A percentile compares a stretch with the other conserved stretches of the same genome.
Evolutionary conservation across 1,140 invertebrate genomes (phyloP).

Genomic region (Rhopalosiphum padi): DNA sequence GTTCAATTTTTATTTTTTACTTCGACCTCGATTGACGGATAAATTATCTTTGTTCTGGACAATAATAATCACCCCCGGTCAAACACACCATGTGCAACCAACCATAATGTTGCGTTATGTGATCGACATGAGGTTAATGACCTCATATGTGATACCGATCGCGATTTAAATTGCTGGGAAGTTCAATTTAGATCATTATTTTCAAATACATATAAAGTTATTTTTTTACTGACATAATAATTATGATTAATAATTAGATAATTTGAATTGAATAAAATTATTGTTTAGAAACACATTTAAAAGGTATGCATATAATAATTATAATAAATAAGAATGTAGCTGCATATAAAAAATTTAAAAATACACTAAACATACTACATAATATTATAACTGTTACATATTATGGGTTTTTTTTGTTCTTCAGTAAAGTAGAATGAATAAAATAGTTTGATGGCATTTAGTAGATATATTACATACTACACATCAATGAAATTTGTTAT

Average conservation of each 20-base stretch:
- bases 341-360: neutral
- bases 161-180: neutral
- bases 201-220: neutral
- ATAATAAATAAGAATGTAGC: neutral
- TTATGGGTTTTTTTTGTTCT: neutral
- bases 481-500: no score
- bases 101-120: constrained; percentile 26
- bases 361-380: neutral
- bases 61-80: constrained; percentile 43
- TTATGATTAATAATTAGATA: constrained; percentile 8
- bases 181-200: constrained; percentile 34
- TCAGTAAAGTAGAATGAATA: neutral
- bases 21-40: neutral
- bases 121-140: constrained; percentile 41
- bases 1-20: neutral
- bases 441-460: neutral
- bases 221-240: neutral
- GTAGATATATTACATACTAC: no score
- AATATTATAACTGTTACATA: neutral
- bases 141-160: constrained; percentile 10
- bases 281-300: neutral
- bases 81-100: constrained; percentile 30
- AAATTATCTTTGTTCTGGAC: constrained; percentile 23
- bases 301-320: neutral
- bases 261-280: constrained; percentile 13